Evolutionary conservation across 2,888 invertebrate species (phyloP), one percentile per base, ranked within the genome.

Genomic region (Micropterix aruncella): DNA sequence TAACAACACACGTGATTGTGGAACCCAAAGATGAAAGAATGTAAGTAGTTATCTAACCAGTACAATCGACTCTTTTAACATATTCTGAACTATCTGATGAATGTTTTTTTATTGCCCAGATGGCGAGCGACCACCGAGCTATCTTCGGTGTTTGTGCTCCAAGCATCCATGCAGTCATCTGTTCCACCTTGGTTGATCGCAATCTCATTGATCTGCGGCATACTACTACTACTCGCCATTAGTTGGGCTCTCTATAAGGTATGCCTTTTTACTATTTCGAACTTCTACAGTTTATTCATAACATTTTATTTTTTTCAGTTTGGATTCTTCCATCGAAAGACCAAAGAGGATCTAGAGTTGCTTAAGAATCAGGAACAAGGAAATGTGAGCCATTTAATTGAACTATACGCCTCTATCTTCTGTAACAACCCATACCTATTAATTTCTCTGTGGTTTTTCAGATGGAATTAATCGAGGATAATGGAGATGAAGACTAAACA

Each of bases 261-360:
- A 27, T 27, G 5, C 5, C 27, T 27, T 27, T 7, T 27, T 27
- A 27, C 7, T 5, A 5, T 27, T 27, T 27, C 12, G 12, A 5
- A 5, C 27, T 27, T 27, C 12, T 7, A 27, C 27, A 12, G 27
- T 27, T 27, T 27, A 27, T 27, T 27, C 12, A 19, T 12, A 4
- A 36, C 3, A 37, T 18, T 18, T 44, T 7, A 19, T 18, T 4
- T 19, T 40, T 58, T 57, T 14, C 57, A 66, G 66, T 58, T 52
- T 12, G 63, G 63, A 2, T 66, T 66, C 56, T 66, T 66, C 53
- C 59, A 60, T 17, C 56, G 66, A 50, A 52, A 52, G 16, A 53
- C 57, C 19, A 55, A 57, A 12, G 57, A 62, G 45, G 56, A 60
- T 2, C 50, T 65, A 14, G 60, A 64, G 44, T 52, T 56, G 16